phyloP scores from a whole-genome alignment of 2,888 invertebrate species.

The Pachymerium ferrugineum region DNA sequence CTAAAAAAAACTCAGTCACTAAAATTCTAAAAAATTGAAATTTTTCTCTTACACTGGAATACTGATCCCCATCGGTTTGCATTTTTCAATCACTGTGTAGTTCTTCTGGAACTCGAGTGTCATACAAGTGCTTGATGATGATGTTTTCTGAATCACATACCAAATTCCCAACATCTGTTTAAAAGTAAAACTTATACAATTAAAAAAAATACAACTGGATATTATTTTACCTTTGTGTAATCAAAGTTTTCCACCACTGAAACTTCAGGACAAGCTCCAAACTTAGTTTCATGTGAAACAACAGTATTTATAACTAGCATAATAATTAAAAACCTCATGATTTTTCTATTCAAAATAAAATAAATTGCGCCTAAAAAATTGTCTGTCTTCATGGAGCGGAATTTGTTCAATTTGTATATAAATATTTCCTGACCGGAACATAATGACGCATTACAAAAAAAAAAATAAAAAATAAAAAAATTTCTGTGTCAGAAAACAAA shows the following conservation, averaged over 20 bases:
- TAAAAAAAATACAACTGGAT: too few species aligned
- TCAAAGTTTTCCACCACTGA: not conserved
- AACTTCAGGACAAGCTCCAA: not conserved
- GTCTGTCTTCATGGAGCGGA: too few species aligned
- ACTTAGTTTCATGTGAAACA: not conserved
- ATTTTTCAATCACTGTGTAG: not conserved
- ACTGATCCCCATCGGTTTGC: not conserved
- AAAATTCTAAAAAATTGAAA: not conserved
- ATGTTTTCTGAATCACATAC: constrained; percentile 77
- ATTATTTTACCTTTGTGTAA: not conserved
- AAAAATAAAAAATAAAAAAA: not conserved
- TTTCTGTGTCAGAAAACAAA: too few species aligned
- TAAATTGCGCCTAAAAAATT: too few species aligned
- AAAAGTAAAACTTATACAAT: constrained; percentile 35
- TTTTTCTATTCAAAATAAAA: too few species aligned
- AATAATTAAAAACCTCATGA: not conserved
- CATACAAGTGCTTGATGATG: constrained; percentile 71
- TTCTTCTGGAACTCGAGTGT: too few species aligned
- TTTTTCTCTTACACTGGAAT: not conserved
- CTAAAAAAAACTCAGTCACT: not conserved
- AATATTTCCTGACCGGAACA: not conserved
- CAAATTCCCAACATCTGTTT: constrained; percentile 70
- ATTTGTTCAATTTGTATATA: too few species aligned
- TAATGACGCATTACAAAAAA: not conserved
- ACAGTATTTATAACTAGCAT: not conserved